Percentiles rank a stretch among this genome's conserved stretches.
Conservation (phyloP, 2,113 vertebrate species). For the Ranitomeya imitator region DNA sequence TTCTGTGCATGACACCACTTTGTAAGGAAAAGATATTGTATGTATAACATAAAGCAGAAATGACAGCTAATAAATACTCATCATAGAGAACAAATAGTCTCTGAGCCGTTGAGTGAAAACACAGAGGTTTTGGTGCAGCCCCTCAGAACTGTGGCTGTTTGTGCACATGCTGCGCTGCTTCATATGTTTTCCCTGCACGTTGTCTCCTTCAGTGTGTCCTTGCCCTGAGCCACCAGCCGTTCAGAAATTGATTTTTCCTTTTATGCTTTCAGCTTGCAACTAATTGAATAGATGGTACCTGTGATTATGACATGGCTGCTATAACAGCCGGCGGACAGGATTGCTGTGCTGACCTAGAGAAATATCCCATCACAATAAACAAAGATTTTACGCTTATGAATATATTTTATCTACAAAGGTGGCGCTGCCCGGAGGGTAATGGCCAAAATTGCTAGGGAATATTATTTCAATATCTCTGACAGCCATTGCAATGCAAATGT, state of each 20-base stretch:
- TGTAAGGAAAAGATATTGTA: conserved; percentile 24
- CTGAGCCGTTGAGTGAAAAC: conserved; percentile 1
- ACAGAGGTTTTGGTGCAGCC: conserved; percentile 17
- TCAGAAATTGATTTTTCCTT: conserved; percentile 59
- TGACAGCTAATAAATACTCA: conserved; percentile 51
- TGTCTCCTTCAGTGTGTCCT: conserved; percentile 57
- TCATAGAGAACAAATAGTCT: conserved; percentile 33
- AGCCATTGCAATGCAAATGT: conserved; percentile 7
- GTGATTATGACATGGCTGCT: conserved; percentile 59
- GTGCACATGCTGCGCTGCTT: conserved; percentile 35
- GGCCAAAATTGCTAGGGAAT: neutral
- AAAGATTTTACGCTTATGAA: conserved; percentile 22
- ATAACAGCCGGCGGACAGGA: conserved; percentile 51
- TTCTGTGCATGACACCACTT: conserved; percentile 22
- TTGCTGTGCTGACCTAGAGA: conserved; percentile 27
- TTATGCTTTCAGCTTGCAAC: conserved; percentile 58
- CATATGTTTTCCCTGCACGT: conserved; percentile 55
- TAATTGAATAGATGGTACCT: conserved; percentile 60
- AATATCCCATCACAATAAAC: conserved; percentile 51
- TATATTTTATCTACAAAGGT: conserved; percentile 33
- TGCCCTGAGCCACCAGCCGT: conserved; percentile 58
- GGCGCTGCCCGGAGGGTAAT: conserved; percentile 17
- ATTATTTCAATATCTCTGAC: conserved; percentile 1
- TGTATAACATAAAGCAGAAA: conserved; percentile 36
- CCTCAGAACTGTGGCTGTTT: conserved; percentile 11